Percentiles rank a stretch among this genome's conserved stretches.
These are phyloP conservation scores for Drosophila ohnishii DNA, from an alignment of 1,140 invertebrate species.

Conservation along the genomic window DNA sequence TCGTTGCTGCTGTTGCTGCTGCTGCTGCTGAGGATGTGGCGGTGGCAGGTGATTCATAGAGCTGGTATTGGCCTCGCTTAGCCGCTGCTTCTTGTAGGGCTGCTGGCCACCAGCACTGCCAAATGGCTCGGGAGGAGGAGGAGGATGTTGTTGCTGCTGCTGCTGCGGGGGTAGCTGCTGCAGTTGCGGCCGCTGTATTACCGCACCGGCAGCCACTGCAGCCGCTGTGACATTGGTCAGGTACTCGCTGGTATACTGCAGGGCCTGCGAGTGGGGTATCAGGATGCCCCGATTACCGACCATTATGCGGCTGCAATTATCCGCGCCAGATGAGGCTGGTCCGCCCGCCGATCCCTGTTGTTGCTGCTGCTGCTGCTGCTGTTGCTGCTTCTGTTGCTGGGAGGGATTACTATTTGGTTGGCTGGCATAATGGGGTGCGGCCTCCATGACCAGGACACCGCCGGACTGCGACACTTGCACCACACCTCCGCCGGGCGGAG, in stretches of 20 bases:
- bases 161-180: conserved; percentile 55
- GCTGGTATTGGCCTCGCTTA: conserved; percentile 85
- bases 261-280: conserved; percentile 46
- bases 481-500: conserved; percentile 41
- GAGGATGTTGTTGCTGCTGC: conserved; percentile 64
- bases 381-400: conserved; percentile 47
- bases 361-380: conserved; percentile 34
- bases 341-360: conserved; percentile 31
- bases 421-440: conserved; percentile 67
- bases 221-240: conserved; percentile 58
- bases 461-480: conserved; percentile 66
- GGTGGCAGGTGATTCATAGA: conserved; percentile 82
- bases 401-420: conserved; percentile 55
- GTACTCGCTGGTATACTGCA: conserved; percentile 75
- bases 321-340: conserved; percentile 5
- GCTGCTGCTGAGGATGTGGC: conserved; percentile 42
- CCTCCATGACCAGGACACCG: conserved; percentile 69
- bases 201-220: conserved; percentile 45
- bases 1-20: conserved; percentile 32
- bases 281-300: conserved; percentile 55
- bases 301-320: conserved; percentile 48
- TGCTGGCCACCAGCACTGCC: conserved; percentile 83
- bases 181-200: conserved; percentile 48
- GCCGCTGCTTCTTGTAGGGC: conserved; percentile 91
- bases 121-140: conserved; percentile 70